A percentile compares a stretch with the other conserved stretches of the same genome.
phyloP scores from a whole-genome alignment of 23 tunicate genomes.

The Ciona savignyi region DNA sequence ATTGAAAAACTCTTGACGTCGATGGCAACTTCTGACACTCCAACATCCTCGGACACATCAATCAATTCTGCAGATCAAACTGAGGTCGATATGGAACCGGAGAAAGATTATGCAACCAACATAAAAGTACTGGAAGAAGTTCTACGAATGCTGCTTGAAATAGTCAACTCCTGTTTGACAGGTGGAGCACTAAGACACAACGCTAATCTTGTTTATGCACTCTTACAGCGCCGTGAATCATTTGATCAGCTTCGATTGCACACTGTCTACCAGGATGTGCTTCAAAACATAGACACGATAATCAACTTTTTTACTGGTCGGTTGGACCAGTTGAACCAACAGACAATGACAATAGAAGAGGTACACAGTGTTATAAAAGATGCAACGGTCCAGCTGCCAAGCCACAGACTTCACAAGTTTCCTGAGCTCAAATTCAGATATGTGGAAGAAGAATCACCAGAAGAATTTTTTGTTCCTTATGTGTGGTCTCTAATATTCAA shows the following conservation, averaged over 20 bases:
- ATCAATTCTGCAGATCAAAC: background rate
- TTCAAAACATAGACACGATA: conserved; percentile 79
- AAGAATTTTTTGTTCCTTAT: conserved; percentile 97
- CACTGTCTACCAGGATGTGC: conserved; percentile 61
- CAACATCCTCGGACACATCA: background rate
- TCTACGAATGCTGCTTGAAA: conserved; percentile 76
- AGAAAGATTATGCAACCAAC: conserved; percentile 44
- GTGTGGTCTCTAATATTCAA: conserved; percentile 88
- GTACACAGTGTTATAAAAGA: conserved; percentile 68
- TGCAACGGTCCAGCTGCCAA: conserved; percentile 75
- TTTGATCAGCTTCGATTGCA: conserved; percentile 39
- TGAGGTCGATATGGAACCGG: conserved; percentile 27
- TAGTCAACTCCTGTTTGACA: conserved; percentile 79
- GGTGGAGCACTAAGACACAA: conserved; percentile 59
- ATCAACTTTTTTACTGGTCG: conserved; percentile 55
- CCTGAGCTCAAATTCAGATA: conserved; percentile 84
- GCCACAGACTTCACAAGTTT: conserved; percentile 58
- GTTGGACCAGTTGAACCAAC: conserved; percentile 25
- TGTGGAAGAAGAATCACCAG: conserved; percentile 87
- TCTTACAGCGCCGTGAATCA: conserved; percentile 53
- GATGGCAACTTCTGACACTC: background rate
- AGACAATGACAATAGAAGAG: conserved; percentile 44
- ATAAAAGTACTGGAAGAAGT: conserved; percentile 58
- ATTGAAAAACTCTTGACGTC: conserved; percentile 20
- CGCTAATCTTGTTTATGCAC: conserved; percentile 68